These are phyloP conservation scores for Cheilinus undulatus DNA, from an alignment of 2,113 vertebrate species.

Conservation along the genomic window DNA sequence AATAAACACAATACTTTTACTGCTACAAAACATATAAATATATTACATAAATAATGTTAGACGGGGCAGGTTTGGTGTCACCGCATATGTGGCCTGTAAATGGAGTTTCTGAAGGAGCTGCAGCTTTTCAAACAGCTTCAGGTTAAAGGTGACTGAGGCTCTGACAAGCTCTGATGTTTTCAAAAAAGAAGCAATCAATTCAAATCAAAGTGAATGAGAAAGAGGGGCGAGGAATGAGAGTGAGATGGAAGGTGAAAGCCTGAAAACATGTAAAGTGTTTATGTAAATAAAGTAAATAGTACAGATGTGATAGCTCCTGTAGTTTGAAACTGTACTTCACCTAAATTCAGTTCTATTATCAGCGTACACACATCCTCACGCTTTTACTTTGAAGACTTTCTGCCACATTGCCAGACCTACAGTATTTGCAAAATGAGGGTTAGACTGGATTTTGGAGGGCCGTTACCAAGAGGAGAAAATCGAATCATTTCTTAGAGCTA, in stretches of 20 bases:
- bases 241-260: not conserved
- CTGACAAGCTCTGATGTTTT: conserved; percentile 17
- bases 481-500: too few species aligned
- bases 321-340: not conserved
- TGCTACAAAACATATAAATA: not conserved
- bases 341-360: too few species aligned
- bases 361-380: too few species aligned
- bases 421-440: too few species aligned
- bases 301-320: not conserved
- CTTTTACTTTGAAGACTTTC: too few species aligned
- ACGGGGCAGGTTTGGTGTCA: not conserved
- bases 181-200: conserved; percentile 23
- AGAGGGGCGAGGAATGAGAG: not conserved
- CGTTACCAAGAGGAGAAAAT: too few species aligned
- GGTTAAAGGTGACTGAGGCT: conserved; percentile 12
- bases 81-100: not conserved
- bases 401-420: too few species aligned
- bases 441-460: too few species aligned
- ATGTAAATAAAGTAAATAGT: not conserved
- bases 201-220: conserved; percentile 11
- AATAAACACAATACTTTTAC: conserved; percentile 24
- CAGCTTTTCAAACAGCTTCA: conserved; percentile 13
- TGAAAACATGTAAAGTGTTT: not conserved
- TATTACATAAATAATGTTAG: conserved; percentile 2
- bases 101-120: conserved; percentile 30